These are phyloP conservation scores for Poeciliopsis prolifica DNA, from an alignment of 2,113 vertebrate genomes.

Conservation along the genomic window DNA sequence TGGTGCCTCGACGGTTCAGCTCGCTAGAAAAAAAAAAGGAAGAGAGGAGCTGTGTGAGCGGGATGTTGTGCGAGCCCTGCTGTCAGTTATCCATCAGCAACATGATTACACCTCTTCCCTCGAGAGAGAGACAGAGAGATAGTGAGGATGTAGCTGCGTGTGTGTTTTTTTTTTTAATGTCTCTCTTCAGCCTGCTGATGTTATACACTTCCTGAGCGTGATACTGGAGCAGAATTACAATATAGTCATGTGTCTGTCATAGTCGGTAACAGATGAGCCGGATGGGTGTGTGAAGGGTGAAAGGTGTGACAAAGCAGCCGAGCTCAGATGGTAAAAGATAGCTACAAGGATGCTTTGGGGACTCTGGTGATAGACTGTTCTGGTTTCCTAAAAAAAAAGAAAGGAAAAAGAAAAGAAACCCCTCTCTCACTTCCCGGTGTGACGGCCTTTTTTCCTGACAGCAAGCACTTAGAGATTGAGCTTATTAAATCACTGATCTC, in stretches of 20 bases:
- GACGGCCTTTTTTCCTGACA: slow-evolving; percentile 17
- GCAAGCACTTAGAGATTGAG: slow-evolving; percentile 32
- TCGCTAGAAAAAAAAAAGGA: slow-evolving; percentile 5
- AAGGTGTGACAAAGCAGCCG: slow-evolving; percentile 24
- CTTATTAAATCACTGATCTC: slow-evolving; percentile 44
- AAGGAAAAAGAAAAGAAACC: background rate
- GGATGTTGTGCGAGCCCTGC: slow-evolving; percentile 49
- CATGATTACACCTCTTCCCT: slow-evolving; percentile 58
- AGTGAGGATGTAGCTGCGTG: slow-evolving; percentile 35
- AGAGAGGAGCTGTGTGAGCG: slow-evolving; percentile 37
- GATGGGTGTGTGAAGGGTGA: background rate
- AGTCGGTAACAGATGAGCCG: slow-evolving; percentile 18
- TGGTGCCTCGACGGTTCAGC: slow-evolving; percentile 26
- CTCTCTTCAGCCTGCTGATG: slow-evolving; percentile 28
- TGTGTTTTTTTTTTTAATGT: slow-evolving; percentile 18
- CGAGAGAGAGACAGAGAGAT: slow-evolving; percentile 39
- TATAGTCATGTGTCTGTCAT: slow-evolving; percentile 40
- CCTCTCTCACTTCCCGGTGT: slow-evolving; percentile 11
- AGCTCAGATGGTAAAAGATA: slow-evolving; percentile 26
- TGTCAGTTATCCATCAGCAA: slow-evolving; percentile 67
- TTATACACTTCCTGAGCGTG: slow-evolving; percentile 38
- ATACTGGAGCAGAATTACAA: slow-evolving; percentile 45
- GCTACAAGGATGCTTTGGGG: slow-evolving; percentile 43
- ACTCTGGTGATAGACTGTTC: slow-evolving; percentile 9
- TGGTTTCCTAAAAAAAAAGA: background rate